phyloP scores from a whole-genome alignment of 1,140 invertebrate species.

The Stegodyphus dumicola region DNA sequence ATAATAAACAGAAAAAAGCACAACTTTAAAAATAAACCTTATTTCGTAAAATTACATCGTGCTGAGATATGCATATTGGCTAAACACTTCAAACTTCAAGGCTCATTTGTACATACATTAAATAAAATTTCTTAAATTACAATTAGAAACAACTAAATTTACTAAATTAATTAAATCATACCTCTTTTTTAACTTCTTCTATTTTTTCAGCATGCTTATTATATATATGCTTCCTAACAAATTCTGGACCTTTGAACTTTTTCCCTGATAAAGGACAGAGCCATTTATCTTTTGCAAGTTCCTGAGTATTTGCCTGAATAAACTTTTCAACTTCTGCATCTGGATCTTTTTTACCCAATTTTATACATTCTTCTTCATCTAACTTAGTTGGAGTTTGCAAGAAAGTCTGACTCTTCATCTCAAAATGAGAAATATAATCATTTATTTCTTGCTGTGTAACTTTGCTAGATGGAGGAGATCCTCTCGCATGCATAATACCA shows the following conservation, averaged over 20 bases:
- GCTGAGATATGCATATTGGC: too few species aligned
- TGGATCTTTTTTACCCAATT: slow-evolving; percentile 87
- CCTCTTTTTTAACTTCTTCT: slow-evolving; percentile 96
- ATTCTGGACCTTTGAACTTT: slow-evolving; percentile 99
- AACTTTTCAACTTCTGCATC: slow-evolving; percentile 95
- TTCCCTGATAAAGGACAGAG: slow-evolving; percentile 97
- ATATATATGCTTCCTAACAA: slow-evolving; percentile 98
- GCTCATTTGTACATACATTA: slow-evolving; percentile 13
- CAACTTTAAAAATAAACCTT: too few species aligned
- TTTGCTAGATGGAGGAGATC: slow-evolving; percentile 80
- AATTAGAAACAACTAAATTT: not conserved
- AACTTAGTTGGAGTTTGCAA: slow-evolving; percentile 77
- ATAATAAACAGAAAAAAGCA: too few species aligned
- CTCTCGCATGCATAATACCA: slow-evolving; percentile 97
- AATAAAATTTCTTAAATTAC: slow-evolving; percentile 3
- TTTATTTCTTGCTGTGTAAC: slow-evolving; percentile 74
- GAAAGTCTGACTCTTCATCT: slow-evolving; percentile 90
- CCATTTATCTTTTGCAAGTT: slow-evolving; percentile 98
- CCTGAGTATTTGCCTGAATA: slow-evolving; percentile 92
- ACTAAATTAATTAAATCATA: too few species aligned
- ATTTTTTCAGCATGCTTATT: slow-evolving; percentile 98
- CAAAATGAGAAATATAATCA: slow-evolving; percentile 83
- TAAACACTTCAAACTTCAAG: too few species aligned
- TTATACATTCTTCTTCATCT: slow-evolving; percentile 83
- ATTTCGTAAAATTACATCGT: too few species aligned